Evolutionary conservation across 2,113 vertebrate species (phyloP).

Genomic region (Parus major): DNA sequence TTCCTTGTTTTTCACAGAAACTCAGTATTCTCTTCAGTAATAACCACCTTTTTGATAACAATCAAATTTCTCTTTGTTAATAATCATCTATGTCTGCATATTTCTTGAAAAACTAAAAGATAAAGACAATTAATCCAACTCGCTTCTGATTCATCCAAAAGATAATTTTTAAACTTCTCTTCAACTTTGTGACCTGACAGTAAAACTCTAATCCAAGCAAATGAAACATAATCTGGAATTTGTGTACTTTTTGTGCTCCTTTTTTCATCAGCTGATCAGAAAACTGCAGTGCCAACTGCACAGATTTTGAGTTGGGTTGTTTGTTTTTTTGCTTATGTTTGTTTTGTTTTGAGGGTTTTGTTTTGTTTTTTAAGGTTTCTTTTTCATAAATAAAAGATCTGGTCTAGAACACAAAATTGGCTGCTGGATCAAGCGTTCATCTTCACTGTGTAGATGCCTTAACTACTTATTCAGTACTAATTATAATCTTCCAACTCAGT

Average conservation of each 20-base stretch:
- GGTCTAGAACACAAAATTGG: neutral
- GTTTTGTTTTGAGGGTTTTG: neutral
- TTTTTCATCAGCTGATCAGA: neutral
- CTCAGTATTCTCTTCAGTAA: neutral
- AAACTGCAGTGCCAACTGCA: neutral
- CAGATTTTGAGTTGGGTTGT: accelerated
- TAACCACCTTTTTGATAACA: neutral
- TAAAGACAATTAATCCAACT: neutral
- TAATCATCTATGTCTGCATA: neutral
- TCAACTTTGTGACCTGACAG: neutral
- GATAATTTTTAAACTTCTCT: neutral
- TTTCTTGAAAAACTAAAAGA: neutral
- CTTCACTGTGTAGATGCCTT: neutral
- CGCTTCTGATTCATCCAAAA: neutral
- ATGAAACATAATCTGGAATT: neutral
- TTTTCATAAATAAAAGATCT: neutral
- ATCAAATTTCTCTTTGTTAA: neutral
- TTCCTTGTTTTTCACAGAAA: neutral
- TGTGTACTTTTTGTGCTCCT: neutral
- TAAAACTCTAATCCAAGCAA: neutral
- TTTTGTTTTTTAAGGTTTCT: neutral
- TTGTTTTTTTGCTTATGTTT: neutral
- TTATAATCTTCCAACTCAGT: neutral
- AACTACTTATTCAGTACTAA: neutral
- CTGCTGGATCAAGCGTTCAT: neutral